Conservation (phyloP, 1,140 invertebrate genomes). For the Drosophila pallidifrons region DNA sequence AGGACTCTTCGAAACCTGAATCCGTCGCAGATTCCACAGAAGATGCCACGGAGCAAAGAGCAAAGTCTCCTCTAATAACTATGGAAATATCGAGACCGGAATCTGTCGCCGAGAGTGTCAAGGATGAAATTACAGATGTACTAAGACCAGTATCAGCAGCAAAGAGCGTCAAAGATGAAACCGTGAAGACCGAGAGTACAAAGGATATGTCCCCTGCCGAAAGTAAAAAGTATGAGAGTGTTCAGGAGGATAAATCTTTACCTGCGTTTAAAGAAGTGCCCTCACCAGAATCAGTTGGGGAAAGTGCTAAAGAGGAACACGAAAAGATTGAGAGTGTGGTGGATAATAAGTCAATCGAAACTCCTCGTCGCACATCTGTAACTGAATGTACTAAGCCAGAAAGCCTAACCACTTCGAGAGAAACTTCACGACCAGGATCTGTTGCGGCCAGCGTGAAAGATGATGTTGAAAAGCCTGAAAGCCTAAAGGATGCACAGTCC, state of each 20-base stretch:
- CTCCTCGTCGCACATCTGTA: slow-evolving; percentile 16
- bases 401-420: slow-evolving; percentile 38
- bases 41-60: no score
- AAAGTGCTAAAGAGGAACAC: slow-evolving; percentile 32
- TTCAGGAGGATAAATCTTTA: slow-evolving; percentile 29
- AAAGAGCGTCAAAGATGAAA: neutral
- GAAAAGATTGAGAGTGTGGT: slow-evolving; percentile 24
- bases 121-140: neutral
- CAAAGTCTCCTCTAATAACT: neutral
- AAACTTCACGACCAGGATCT: slow-evolving; percentile 43
- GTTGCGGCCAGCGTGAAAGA: slow-evolving; percentile 32
- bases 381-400: slow-evolving; percentile 20
- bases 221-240: slow-evolving; percentile 13
- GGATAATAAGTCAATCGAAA: slow-evolving; percentile 27
- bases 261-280: slow-evolving; percentile 47
- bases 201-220: slow-evolving; percentile 7
- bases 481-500: slow-evolving; percentile 27
- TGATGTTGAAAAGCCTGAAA: slow-evolving; percentile 8
- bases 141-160: neutral
- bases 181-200: neutral
- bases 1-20: slow-evolving; percentile 10
- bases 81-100: slow-evolving; percentile 19
- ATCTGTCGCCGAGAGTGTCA: slow-evolving; percentile 36
- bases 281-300: slow-evolving; percentile 38
- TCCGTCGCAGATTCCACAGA: slow-evolving; percentile 6